These are phyloP conservation scores for Dreissena polymorpha DNA, from an alignment of 1,140 invertebrate species.

Conservation along the genomic window DNA sequence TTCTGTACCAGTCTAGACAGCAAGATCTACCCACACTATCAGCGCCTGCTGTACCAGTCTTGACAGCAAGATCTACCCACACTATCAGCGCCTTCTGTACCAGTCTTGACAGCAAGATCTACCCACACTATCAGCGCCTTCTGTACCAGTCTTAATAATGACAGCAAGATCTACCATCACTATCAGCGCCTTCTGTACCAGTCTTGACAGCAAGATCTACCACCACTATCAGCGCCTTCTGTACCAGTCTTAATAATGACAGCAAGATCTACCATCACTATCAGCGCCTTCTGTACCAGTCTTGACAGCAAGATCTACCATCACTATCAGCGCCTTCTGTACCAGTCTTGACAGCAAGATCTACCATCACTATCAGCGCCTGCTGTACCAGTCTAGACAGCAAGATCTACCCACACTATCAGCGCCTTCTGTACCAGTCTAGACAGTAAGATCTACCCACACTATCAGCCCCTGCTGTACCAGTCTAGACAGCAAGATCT, in stretches of 20 bases:
- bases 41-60: too few relatives aligned
- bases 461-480: conserved; percentile 96
- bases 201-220: conserved; percentile 94
- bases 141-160: too few relatives aligned
- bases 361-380: conserved; percentile 95
- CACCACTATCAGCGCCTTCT: conserved; percentile 97
- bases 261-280: conserved; percentile 97
- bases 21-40: conserved; percentile 97
- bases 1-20: too few relatives aligned
- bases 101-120: conserved; percentile 94
- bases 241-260: too few relatives aligned
- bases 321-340: conserved; percentile 96
- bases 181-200: conserved; percentile 96
- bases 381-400: too few relatives aligned
- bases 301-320: conserved; percentile 95
- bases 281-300: too few relatives aligned
- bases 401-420: conserved; percentile 97
- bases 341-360: conserved; percentile 95
- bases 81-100: conserved; percentile 96
- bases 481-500: conserved; percentile 94
- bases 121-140: conserved; percentile 96
- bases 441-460: conserved; percentile 95
- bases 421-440: too few relatives aligned
- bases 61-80: conserved; percentile 95
- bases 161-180: conserved; percentile 95